A percentile compares a stretch with the other conserved stretches of the same genome.
Conservation (phyloP, 2,888 invertebrate species). For the Caradrina clavipalpis region DNA sequence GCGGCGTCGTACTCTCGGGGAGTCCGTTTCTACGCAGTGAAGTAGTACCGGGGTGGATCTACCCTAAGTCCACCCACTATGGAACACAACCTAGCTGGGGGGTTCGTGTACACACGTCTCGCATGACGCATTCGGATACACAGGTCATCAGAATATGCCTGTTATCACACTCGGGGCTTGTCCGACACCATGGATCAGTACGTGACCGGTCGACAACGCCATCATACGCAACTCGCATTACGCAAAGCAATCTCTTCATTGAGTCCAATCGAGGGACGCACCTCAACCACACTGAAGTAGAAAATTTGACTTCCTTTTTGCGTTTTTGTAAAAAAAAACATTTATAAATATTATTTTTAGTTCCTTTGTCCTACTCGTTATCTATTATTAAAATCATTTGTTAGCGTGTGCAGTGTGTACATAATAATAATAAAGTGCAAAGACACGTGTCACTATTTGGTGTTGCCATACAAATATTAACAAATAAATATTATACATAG, state of each 20-base stretch:
- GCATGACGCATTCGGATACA: slow-evolving; percentile 17
- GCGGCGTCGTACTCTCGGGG: rapidly evolving
- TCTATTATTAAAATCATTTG: too few species aligned
- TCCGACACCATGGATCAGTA: slow-evolving; percentile 4
- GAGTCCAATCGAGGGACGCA: slow-evolving; percentile 37
- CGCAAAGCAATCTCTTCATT: slow-evolving; percentile 29
- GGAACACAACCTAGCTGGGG: slow-evolving; percentile 13
- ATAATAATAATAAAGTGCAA: too few species aligned
- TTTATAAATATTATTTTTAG: too few species aligned
- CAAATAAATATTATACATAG: too few species aligned
- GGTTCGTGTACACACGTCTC: slow-evolving; percentile 22
- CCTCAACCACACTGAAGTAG: slow-evolving; percentile 48
- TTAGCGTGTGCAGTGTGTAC: too few species aligned
- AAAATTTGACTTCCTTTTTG: slow-evolving; percentile 47
- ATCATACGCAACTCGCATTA: slow-evolving; percentile 17
- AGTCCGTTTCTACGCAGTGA: slow-evolving; percentile 51
- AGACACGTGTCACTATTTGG: too few species aligned
- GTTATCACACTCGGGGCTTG: slow-evolving; percentile 12
- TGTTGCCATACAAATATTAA: too few species aligned
- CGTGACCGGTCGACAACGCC: slow-evolving; percentile 22
- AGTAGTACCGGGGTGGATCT: slow-evolving; percentile 43
- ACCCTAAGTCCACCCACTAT: slow-evolving; percentile 27
- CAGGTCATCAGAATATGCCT: slow-evolving; percentile 33
- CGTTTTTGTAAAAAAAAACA: too few species aligned
- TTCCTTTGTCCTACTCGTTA: too few species aligned